Evolutionary conservation across 1,140 invertebrate species (phyloP).

Genomic region (Papilio glaucus): DNA sequence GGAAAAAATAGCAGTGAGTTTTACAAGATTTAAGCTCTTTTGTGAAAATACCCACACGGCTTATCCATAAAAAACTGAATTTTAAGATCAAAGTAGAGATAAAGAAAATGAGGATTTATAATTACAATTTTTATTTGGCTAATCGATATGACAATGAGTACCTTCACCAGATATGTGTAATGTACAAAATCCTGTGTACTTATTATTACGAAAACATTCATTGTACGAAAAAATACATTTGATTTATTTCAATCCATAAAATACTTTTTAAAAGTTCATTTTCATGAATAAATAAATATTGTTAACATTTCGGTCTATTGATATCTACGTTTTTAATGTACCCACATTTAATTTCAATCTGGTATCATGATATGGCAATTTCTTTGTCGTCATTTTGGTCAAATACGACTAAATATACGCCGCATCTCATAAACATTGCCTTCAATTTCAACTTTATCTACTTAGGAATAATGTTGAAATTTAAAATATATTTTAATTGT

Average conservation of each 20-base stretch:
- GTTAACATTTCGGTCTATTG: neutral
- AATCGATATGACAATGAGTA: too few species aligned
- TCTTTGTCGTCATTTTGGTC: slow-evolving; percentile 47
- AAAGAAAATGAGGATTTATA: too few species aligned
- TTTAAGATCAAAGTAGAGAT: too few species aligned
- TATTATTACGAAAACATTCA: too few species aligned
- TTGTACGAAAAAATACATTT: neutral
- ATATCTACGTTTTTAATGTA: neutral
- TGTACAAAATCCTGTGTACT: too few species aligned
- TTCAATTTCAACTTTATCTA: slow-evolving; percentile 34
- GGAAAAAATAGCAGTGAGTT: too few species aligned
- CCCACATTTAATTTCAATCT: slow-evolving; percentile 13
- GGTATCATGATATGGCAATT: slow-evolving; percentile 54
- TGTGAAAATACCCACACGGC: too few species aligned
- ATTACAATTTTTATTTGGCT: too few species aligned
- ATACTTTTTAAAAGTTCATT: neutral
- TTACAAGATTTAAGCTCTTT: too few species aligned
- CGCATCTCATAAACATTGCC: neutral
- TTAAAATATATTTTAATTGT: slow-evolving; percentile 13
- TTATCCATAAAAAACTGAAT: too few species aligned
- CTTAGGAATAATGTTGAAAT: slow-evolving; percentile 32
- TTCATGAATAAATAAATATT: neutral
- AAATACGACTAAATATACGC: slow-evolving; percentile 14
- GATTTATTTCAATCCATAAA: neutral
- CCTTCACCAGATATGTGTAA: too few species aligned